These are phyloP conservation scores for Eudemis profundana DNA, from an alignment of 2,888 invertebrate species.

Conservation along the genomic window DNA sequence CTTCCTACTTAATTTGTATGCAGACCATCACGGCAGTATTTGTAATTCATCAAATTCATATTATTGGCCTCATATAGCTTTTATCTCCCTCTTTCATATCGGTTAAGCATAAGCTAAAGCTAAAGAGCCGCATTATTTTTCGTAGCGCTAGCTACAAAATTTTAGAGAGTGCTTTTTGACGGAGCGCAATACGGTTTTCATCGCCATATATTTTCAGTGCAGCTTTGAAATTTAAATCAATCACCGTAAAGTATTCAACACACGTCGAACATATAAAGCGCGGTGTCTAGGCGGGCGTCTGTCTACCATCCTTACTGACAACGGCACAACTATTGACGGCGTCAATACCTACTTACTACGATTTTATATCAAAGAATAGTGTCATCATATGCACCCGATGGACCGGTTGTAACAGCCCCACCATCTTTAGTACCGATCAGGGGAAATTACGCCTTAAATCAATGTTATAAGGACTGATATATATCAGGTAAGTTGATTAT, in stretches of 20 bases:
- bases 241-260: conserved; percentile 53
- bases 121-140: background rate
- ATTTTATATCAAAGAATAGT: background rate
- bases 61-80: too few relatives aligned
- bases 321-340: background rate
- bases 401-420: conserved; percentile 44
- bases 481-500: conserved; percentile 25
- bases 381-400: conserved; percentile 57
- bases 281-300: conserved; percentile 47
- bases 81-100: too few relatives aligned
- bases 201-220: conserved; percentile 2
- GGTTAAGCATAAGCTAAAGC: background rate
- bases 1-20: too few relatives aligned
- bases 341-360: background rate
- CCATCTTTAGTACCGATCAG: background rate
- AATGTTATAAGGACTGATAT: conserved; percentile 1
- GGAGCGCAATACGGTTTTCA: background rate
- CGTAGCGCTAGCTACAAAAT: background rate
- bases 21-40: too few relatives aligned
- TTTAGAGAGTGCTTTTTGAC: background rate
- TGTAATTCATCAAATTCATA: too few relatives aligned
- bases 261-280: conserved; percentile 58
- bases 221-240: conserved; percentile 8
- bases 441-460: background rate
- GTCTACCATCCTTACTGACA: background rate